phyloP scores from a whole-genome alignment of 2,113 vertebrate species.

The Tachysurus fulvidraco region DNA sequence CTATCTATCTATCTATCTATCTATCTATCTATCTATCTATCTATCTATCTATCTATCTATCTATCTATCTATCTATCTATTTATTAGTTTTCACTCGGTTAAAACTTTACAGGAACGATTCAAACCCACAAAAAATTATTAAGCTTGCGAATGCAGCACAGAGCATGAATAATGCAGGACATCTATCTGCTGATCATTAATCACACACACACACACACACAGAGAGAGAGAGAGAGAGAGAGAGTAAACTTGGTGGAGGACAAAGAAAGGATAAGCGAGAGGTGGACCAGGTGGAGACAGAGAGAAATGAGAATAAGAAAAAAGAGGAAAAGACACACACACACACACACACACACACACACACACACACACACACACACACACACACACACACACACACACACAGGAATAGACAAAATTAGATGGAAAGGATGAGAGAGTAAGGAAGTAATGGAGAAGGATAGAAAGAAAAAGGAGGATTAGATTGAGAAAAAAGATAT shows the following conservation, averaged over 20 bases:
- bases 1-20: slow-evolving; percentile 11
- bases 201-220: no score
- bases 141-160: slow-evolving; percentile 56
- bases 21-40: slow-evolving; percentile 23
- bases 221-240: not conserved
- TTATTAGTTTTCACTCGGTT: slow-evolving; percentile 36
- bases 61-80: not conserved
- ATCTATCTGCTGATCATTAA: slow-evolving; percentile 58
- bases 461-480: not conserved
- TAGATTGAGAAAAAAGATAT: not conserved
- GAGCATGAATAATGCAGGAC: slow-evolving; percentile 68
- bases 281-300: not conserved
- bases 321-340: not conserved
- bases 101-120: slow-evolving; percentile 54
- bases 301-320: not conserved
- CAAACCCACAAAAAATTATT: slow-evolving; percentile 46
- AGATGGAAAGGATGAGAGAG: no score
- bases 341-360: no score
- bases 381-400: not conserved
- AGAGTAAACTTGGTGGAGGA: no score
- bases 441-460: not conserved
- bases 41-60: not conserved
- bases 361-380: no score
- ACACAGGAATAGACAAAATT: not conserved
- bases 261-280: not conserved